These are phyloP conservation scores for Morus bassanus DNA, from an alignment of 2,797 vertebrate genomes.

Conservation along the genomic window DNA sequence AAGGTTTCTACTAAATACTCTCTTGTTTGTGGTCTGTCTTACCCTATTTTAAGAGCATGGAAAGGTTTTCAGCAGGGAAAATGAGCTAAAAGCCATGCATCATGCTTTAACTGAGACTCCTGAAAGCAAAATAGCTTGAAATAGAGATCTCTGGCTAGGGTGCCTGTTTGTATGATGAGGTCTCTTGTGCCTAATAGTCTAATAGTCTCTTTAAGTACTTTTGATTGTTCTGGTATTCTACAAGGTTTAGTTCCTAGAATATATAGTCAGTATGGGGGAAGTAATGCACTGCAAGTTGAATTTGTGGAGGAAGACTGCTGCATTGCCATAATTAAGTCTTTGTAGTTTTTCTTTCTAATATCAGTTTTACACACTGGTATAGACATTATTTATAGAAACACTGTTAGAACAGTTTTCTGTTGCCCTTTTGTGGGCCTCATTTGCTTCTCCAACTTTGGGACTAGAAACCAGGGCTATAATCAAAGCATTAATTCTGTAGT, in stretches of 20 bases:
- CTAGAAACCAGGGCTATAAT: slow-evolving; percentile 1
- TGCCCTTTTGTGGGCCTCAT: slow-evolving; percentile 49
- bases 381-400: slow-evolving; percentile 39
- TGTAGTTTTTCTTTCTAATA: slow-evolving; percentile 16
- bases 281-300: background rate
- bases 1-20: background rate
- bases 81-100: background rate
- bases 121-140: background rate
- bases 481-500: slow-evolving; percentile 18
- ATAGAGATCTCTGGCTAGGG: background rate
- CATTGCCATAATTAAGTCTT: background rate
- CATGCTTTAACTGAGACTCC: background rate
- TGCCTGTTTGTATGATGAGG: background rate
- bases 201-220: background rate
- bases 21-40: background rate
- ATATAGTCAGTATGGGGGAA: background rate
- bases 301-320: background rate
- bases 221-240: background rate
- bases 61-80: background rate
- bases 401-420: background rate
- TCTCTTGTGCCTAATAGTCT: background rate
- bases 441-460: slow-evolving; percentile 15
- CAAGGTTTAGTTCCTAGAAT: background rate
- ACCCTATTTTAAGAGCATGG: background rate
- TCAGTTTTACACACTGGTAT: background rate